These are phyloP conservation scores for Fundulus diaphanus DNA, from an alignment of 2,797 vertebrate genomes.

Conservation along the genomic window DNA sequence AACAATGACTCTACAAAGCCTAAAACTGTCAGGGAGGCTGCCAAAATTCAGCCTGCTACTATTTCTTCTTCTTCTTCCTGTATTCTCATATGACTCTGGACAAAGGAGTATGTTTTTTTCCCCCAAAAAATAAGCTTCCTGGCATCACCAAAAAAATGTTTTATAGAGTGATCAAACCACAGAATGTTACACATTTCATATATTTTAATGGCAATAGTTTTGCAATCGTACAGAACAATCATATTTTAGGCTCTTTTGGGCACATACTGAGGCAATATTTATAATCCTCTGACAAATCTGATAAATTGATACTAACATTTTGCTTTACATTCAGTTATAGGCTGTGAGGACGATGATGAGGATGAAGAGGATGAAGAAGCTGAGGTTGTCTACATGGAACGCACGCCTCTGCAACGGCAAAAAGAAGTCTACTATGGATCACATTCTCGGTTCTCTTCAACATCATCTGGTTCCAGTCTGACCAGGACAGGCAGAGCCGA, in stretches of 20 bases:
- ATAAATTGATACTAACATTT: background rate
- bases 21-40: background rate
- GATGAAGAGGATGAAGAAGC: constrained; percentile 70
- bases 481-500: constrained; percentile 82
- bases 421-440: constrained; percentile 50
- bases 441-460: constrained; percentile 85
- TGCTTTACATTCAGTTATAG: constrained; percentile 42
- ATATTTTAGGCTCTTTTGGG: background rate
- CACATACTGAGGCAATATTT: background rate
- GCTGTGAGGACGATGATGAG: constrained; percentile 62
- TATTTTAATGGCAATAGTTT: background rate
- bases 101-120: background rate
- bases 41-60: background rate
- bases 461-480: constrained; percentile 85
- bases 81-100: too few relatives aligned
- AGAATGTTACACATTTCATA: background rate
- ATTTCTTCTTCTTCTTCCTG: background rate
- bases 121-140: too few relatives aligned
- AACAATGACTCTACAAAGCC: too few relatives aligned
- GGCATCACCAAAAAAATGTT: background rate
- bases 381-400: constrained; percentile 78
- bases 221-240: background rate
- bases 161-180: background rate
- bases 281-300: background rate
- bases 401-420: constrained; percentile 75